Conservation (phyloP, 1,140 invertebrate genomes). For the Laupala kohalensis region DNA sequence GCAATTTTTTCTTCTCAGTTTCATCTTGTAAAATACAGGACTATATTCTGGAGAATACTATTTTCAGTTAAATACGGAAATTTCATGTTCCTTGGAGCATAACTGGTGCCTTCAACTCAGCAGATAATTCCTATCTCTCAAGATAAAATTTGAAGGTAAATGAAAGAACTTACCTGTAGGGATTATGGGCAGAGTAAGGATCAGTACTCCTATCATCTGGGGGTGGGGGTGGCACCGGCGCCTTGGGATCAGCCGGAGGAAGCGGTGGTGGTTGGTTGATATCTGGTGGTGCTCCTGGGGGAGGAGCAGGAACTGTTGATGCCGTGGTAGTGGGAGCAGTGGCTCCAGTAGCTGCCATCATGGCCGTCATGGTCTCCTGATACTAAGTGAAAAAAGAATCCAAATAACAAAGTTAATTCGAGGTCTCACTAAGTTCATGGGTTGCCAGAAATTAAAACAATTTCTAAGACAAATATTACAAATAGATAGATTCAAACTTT, state of each 20-base stretch:
- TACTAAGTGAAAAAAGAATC: constrained; percentile 35
- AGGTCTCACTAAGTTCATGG: no score
- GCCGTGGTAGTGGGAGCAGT: constrained; percentile 19
- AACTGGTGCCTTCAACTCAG: no score
- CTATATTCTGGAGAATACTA: no score
- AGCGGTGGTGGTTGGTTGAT: constrained; percentile 23
- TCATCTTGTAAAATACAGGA: no score
- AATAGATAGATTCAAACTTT: no score
- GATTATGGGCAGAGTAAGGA: background rate
- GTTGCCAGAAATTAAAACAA: no score
- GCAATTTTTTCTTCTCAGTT: no score
- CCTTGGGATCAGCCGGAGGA: constrained; percentile 18
- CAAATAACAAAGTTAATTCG: no score
- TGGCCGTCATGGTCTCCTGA: constrained; percentile 39
- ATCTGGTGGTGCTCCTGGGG: constrained; percentile 25
- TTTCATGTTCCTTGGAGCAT: no score
- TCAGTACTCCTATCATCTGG: background rate
- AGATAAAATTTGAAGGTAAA: background rate
- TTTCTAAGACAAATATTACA: no score
- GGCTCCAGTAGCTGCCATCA: constrained; percentile 17
- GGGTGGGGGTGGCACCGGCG: constrained; percentile 13
- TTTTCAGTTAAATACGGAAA: no score
- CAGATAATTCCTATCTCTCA: no score
- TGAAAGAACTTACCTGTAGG: background rate
- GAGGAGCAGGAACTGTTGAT: constrained; percentile 24